A percentile compares a stretch with the other conserved stretches of the same genome.
These are phyloP conservation scores for Oligia latruncula DNA, from an alignment of 2,888 invertebrate genomes.

Conservation along the genomic window DNA sequence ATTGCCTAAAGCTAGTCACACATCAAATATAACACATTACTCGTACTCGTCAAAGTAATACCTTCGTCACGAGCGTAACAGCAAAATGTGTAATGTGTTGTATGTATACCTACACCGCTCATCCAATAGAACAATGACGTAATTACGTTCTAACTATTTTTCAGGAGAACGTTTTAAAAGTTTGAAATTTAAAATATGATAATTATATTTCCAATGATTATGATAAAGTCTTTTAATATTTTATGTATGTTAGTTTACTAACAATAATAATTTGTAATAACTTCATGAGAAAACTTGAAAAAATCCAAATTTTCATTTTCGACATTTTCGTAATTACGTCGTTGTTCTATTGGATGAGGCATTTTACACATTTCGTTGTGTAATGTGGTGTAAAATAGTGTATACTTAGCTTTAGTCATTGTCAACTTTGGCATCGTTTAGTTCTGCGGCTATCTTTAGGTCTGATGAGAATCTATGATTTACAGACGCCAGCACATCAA, in stretches of 20 bases:
- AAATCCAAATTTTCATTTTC: too few relatives aligned
- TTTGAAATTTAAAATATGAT: too few relatives aligned
- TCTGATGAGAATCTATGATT: background rate
- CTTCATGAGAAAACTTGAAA: too few relatives aligned
- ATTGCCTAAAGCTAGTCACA: conserved; percentile 12
- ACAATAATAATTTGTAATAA: too few relatives aligned
- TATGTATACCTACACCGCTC: background rate
- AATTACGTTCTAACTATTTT: too few relatives aligned
- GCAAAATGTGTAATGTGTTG: background rate
- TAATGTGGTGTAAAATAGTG: background rate
- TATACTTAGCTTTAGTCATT: background rate
- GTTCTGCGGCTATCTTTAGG: background rate
- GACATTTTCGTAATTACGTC: too few relatives aligned
- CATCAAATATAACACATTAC: conserved; percentile 5
- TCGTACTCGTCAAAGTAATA: background rate
- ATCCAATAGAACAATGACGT: too few relatives aligned
- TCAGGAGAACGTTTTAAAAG: too few relatives aligned
- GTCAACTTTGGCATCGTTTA: background rate
- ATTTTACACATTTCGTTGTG: background rate
- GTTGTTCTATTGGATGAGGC: background rate
- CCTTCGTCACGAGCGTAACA: conserved; percentile 15
- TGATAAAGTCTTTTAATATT: too few relatives aligned
- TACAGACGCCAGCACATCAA: too few relatives aligned
- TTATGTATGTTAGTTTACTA: too few relatives aligned
- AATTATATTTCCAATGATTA: too few relatives aligned